These are phyloP conservation scores for Trogon surrucura DNA, from an alignment of 2,113 vertebrate genomes.

Conservation along the genomic window DNA sequence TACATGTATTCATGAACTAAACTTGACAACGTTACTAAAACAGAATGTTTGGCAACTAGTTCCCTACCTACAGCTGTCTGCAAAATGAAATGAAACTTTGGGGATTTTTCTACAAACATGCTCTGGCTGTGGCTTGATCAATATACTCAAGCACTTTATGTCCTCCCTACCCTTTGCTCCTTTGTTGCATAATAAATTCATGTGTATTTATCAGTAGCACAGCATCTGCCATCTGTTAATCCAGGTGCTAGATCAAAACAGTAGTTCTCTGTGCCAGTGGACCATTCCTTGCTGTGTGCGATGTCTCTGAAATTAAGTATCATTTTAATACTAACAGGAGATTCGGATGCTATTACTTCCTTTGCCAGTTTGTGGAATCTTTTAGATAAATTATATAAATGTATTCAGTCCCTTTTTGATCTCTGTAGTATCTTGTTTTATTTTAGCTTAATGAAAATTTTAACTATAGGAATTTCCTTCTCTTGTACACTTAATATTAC, in stretches of 20 bases:
- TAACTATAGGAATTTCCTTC: background rate
- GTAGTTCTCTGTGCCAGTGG: background rate
- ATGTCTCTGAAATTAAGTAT: background rate
- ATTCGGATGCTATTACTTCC: background rate
- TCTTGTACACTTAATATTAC: background rate
- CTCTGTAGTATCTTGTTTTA: background rate
- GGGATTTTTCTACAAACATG: background rate
- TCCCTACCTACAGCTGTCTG: background rate
- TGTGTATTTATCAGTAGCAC: background rate
- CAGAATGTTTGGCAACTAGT: background rate
- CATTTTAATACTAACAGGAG: background rate
- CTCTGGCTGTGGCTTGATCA: background rate
- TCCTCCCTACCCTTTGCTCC: background rate
- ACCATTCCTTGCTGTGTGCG: background rate
- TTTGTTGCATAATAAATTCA: background rate
- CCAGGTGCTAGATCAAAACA: background rate
- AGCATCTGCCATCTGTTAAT: slow-evolving; percentile 23
- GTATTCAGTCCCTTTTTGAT: background rate
- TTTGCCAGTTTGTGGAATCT: background rate
- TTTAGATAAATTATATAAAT: background rate
- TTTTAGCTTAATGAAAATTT: background rate
- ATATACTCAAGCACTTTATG: background rate
- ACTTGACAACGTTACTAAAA: background rate
- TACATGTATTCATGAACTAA: background rate
- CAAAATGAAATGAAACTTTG: background rate